phyloP scores from a whole-genome alignment of 2,113 vertebrate genomes.

The Anseranas semipalmata region DNA sequence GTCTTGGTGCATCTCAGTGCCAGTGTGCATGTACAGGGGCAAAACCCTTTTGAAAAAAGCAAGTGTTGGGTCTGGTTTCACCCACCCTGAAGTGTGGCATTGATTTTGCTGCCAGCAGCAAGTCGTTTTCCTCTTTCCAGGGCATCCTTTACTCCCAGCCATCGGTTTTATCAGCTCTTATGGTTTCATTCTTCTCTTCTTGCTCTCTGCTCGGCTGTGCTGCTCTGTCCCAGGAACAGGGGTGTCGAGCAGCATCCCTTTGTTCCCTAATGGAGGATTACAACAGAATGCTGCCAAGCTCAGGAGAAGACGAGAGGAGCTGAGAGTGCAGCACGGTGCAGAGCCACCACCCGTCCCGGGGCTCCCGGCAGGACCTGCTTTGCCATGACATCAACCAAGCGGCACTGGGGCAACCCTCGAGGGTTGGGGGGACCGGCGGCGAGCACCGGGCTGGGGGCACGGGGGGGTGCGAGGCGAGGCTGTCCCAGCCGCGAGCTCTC shows the following conservation, averaged over 20 bases:
- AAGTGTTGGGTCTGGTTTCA: background rate
- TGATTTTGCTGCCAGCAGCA: background rate
- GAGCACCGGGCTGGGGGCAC: background rate
- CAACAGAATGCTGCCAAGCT: background rate
- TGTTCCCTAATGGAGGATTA: background rate
- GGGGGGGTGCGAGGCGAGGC: background rate
- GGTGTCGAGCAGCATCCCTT: background rate
- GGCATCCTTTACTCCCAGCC: background rate
- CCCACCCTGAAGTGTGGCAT: background rate
- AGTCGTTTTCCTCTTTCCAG: background rate
- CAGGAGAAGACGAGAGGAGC: background rate
- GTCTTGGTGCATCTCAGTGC: background rate
- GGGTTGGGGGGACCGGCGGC: rapidly evolving
- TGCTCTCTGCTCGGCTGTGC: background rate
- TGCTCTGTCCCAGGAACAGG: background rate
- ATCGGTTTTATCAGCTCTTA: background rate
- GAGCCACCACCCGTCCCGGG: background rate
- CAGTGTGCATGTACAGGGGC: background rate
- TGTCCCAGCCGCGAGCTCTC: background rate
- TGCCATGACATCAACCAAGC: background rate
- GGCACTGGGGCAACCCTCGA: rapidly evolving
- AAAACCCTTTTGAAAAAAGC: background rate
- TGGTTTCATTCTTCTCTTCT: background rate
- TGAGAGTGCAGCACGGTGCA: rapidly evolving
- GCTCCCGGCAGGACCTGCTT: background rate